Base-by-base conservation (phyloP, 2,797 vertebrate species). In the Avahi laniger region DNA sequence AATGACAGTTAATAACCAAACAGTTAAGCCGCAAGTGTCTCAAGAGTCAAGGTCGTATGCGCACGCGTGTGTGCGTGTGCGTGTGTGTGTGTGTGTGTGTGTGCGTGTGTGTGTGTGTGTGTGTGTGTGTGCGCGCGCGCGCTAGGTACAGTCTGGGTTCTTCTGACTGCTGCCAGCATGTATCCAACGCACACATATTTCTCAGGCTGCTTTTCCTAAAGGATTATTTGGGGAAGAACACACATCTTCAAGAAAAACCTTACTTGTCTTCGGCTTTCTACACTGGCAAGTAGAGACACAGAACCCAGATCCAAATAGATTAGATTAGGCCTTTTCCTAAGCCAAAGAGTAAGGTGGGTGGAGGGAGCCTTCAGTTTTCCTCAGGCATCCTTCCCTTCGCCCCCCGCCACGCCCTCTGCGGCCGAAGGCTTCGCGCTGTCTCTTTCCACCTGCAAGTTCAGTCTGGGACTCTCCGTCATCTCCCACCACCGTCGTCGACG, bases 271-370 rank as follows among this genome's bases (percentile, higher is more conserved):
- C 97, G 97, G 96, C 96, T 97, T 50, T 93, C 57, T 89, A 1
- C 87, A 30, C 79, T 98, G 97, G 96, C 97, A 97, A 96, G 89
- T 26, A 15, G 73, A 97, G 75, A 94, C 54, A 85, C 22, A 82
- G 89, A 96, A 82, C 61, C 94, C 50, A 93, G 86, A 85, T 97
- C 96, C 95, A 97, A 97, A 93, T 65, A 89, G 35, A 96, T 94
- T 97, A 95, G 96, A 96, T 97, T 92, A 97, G 95, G 30, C 30
- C n/a, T 72, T 96, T 93, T 87, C 41, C 83, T 95, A 91, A 95
- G 97, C 97, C 97, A 97, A 96, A 97, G 61, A 72, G 95, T 96
- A 95, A 97, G 61, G 95, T 97, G 97, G 96, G 81, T 84, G 94
- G 93, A 94, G 84, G 50, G n/a, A 89, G 54, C 43, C 78, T 91